Conservation (phyloP, 2,113 vertebrate species). For the Cochlearius cochlearius region DNA sequence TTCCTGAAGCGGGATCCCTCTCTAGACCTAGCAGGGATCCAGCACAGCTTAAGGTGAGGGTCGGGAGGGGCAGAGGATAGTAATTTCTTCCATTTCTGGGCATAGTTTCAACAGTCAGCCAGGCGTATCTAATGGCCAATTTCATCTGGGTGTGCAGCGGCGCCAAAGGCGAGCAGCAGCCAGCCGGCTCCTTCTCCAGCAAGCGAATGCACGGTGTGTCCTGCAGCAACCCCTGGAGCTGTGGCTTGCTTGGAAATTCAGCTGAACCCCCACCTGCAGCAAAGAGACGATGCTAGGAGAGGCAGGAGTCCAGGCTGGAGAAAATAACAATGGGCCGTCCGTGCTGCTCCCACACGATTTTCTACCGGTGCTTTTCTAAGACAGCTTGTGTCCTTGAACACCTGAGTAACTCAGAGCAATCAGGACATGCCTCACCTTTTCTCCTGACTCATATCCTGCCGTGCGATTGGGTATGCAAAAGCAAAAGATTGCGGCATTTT, state of each 20-base stretch:
- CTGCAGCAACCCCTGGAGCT: neutral
- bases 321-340: neutral
- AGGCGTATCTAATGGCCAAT: rapidly evolving
- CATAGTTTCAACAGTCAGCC: neutral
- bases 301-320: neutral
- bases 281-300: neutral
- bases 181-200: rapidly evolving
- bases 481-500: neutral
- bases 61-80: neutral
- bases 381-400: neutral
- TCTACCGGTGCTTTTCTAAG: neutral
- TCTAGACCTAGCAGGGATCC: neutral
- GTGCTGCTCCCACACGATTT: rapidly evolving
- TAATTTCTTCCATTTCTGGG: neutral
- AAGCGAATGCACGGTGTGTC: rapidly evolving
- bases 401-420: neutral
- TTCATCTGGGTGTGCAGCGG: neutral
- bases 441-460: conserved; percentile 13
- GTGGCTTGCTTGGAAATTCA: neutral
- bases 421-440: neutral
- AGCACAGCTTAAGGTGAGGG: neutral
- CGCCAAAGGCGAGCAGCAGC: rapidly evolving
- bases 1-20: rapidly evolving
- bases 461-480: neutral
- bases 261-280: neutral